Evolutionary conservation across 2,888 invertebrate genomes (phyloP), one percentile per base, ranked within the genome.

Genomic region (Sycophila texana): DNA sequence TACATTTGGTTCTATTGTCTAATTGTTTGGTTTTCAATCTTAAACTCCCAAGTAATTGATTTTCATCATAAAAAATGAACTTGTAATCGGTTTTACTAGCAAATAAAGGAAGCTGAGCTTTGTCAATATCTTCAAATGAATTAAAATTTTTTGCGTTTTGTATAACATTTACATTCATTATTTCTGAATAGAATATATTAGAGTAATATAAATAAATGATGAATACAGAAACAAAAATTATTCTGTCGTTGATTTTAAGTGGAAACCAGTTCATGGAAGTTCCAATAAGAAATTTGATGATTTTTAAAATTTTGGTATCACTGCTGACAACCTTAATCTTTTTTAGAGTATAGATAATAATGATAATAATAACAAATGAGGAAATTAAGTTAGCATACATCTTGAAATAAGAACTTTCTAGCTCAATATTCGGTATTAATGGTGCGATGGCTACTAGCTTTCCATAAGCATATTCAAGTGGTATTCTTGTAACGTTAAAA

Each of bases 381-480:
- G 7, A 39, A 39, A 39, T 10, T 39, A 39, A 10, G 0, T 39
- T 39, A 7, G 10, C 1, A 7, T 39, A 39, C 10, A 39, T 39
- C 0, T 7, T 39, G 1, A 39, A 39, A 39, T 39, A 39, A 39
- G 39, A 10, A 7, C 5, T 39, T 10, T 39, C 7, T 5, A 39
- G 10, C 10, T 7, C 7, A 39, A 39, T 53, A 0, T 14, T 5
- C 12, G 14, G 18, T 22, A 63, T 18, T n/a, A 55, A 18, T 16
- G 76, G 76, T 39, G 49, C 77, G 13, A 77, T 13, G 3, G 71
- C 65, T 16, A 71, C 2, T 20, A 57, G 71, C 55, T 65, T 51
- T 2, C 18, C 20, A 49, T 14, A 20, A 4, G 18, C 30, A 22
- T 77, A 71, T 49, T 65, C 57, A 1, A 65, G 18, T 3, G 68